Evolutionary conservation across 2,888 invertebrate species (phyloP).

Genomic region (Escarpia spicata): DNA sequence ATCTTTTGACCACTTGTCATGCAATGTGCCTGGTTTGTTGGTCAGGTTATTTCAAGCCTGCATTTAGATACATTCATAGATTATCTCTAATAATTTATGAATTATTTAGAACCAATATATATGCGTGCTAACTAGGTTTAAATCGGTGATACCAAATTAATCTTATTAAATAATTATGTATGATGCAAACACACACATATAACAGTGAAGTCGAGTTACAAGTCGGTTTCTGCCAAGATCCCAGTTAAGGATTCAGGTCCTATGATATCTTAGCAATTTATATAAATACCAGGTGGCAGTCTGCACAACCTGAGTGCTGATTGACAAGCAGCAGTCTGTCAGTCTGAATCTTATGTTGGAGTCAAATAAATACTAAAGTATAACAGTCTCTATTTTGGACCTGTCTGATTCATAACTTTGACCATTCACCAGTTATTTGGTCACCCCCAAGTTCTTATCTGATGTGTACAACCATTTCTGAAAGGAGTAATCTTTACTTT

Average conservation of each 20-base stretch:
- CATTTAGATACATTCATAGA: too few species aligned
- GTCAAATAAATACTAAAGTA: background rate
- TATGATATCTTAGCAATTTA: background rate
- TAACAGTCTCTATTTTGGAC: background rate
- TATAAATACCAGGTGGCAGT: background rate
- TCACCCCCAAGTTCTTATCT: background rate
- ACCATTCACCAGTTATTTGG: background rate
- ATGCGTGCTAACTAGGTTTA: background rate
- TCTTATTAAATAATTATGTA: too few species aligned
- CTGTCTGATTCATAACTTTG: background rate
- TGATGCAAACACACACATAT: too few species aligned
- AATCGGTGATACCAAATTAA: background rate
- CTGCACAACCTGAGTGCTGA: background rate
- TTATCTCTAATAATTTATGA: too few species aligned
- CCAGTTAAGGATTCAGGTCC: background rate
- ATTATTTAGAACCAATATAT: background rate
- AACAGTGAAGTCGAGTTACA: too few species aligned
- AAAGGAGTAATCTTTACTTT: background rate
- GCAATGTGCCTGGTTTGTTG: too few species aligned
- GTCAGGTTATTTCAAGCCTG: too few species aligned
- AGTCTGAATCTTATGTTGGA: background rate
- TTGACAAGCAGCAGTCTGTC: background rate
- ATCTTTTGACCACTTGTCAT: background rate
- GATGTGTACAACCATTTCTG: background rate
- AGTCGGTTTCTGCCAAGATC: too few species aligned